These are phyloP conservation scores for Latrodectus hesperus DNA, from an alignment of 2,888 invertebrate species.

Conservation along the genomic window DNA sequence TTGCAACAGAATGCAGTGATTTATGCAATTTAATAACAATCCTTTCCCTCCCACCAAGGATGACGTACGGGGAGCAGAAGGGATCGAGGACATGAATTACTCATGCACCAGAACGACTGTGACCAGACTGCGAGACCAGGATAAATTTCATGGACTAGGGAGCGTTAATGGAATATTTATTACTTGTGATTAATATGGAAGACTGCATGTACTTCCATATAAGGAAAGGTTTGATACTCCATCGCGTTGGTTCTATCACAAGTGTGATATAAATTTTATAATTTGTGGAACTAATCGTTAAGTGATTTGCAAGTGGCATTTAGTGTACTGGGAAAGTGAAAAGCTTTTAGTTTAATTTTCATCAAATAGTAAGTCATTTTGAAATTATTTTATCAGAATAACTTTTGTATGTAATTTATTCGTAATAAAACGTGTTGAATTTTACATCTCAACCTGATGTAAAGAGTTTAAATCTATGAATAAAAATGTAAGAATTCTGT, in stretches of 20 bases:
- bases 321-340: no score
- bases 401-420: no score
- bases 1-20: background rate
- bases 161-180: background rate
- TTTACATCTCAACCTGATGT: no score
- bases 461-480: no score
- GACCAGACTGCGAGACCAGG: background rate
- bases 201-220: background rate
- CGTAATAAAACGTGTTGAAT: no score
- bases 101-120: background rate
- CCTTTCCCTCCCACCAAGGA: background rate
- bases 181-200: background rate
- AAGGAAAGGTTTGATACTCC: background rate
- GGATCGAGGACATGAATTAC: background rate
- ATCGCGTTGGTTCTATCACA: background rate
- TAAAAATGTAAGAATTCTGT: no score
- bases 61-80: background rate
- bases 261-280: no score
- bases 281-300: no score
- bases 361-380: background rate
- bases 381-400: no score
- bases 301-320: no score
- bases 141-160: no score
- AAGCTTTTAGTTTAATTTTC: background rate
- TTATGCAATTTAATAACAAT: slow-evolving; percentile 2